phyloP scores from a whole-genome alignment of 2,113 vertebrate genomes.

The Forbesichthys agassizii region DNA sequence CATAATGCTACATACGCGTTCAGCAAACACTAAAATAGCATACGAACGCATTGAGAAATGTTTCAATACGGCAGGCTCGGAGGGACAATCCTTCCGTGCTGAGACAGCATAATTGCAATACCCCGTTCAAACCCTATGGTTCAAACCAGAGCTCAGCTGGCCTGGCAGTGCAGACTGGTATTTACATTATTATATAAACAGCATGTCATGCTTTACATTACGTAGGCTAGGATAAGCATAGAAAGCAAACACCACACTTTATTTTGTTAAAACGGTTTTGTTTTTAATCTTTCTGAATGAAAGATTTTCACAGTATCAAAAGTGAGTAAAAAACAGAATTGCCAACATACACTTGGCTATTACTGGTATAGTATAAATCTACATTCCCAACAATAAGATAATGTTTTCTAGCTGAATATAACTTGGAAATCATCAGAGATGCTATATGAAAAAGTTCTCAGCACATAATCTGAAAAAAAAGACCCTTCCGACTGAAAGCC shows the following conservation, averaged over 20 bases:
- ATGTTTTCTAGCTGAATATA: constrained; percentile 76
- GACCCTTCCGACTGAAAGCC: constrained; percentile 57
- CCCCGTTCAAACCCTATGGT: neutral
- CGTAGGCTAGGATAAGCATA: constrained; percentile 7
- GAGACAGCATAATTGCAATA: neutral
- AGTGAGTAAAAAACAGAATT: constrained; percentile 78
- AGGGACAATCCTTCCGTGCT: constrained; percentile 34
- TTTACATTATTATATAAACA: neutral
- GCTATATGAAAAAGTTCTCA: constrained; percentile 67
- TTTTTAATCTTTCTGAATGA: constrained; percentile 89
- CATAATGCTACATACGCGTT: constrained; percentile 12
- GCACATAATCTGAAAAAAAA: constrained; percentile 56
- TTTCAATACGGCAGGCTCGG: constrained; percentile 22
- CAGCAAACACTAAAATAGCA: constrained; percentile 4
- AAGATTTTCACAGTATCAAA: constrained; percentile 98
- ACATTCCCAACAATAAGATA: constrained; percentile 82
- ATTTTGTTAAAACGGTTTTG: constrained; percentile 84
- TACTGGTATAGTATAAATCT: constrained; percentile 83
- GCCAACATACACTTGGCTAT: constrained; percentile 80
- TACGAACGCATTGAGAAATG: neutral
- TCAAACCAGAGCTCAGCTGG: neutral
- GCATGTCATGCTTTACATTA: neutral
- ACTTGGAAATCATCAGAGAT: constrained; percentile 84
- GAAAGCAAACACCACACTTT: constrained; percentile 71
- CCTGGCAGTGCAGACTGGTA: neutral